Conservation (phyloP, 2,888 invertebrate species). For the Clistopyga incitator region DNA sequence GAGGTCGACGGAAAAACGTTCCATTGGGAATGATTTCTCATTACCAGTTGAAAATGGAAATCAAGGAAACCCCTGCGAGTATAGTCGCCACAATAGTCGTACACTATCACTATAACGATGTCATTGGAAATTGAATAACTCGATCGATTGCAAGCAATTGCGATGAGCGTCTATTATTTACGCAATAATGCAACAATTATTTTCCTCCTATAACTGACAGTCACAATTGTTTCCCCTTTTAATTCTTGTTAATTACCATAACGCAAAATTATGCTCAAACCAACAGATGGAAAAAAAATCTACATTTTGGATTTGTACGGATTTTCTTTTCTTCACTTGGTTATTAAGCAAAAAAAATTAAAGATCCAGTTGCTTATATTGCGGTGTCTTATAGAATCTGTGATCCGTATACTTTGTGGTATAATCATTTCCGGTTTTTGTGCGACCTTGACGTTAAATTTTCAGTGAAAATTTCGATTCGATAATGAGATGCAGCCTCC, state of each 20-base stretch:
- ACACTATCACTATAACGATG: neutral
- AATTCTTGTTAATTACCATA: no score
- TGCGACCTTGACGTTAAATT: slow-evolving; percentile 7
- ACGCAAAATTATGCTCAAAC: no score
- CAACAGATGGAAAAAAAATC: neutral
- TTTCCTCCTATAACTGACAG: neutral
- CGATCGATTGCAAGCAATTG: slow-evolving; percentile 19
- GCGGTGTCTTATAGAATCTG: neutral
- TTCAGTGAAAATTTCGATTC: neutral
- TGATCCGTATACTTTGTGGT: neutral
- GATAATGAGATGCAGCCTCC: slow-evolving; percentile 7
- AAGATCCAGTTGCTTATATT: neutral
- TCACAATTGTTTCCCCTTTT: no score
- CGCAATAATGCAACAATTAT: neutral
- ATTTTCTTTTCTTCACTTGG: no score
- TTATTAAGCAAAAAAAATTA: no score
- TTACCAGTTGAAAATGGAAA: slow-evolving; percentile 31
- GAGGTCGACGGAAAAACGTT: slow-evolving; percentile 16
- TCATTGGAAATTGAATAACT: slow-evolving; percentile 19
- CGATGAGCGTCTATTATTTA: slow-evolving; percentile 2
- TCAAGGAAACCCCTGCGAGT: slow-evolving; percentile 17
- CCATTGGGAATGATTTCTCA: slow-evolving; percentile 27
- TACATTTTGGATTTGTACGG: neutral
- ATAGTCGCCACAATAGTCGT: neutral
- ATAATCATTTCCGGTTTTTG: slow-evolving; percentile 8